These are phyloP conservation scores for Belgica antarctica DNA, from an alignment of 2,888 invertebrate genomes.

Conservation along the genomic window DNA sequence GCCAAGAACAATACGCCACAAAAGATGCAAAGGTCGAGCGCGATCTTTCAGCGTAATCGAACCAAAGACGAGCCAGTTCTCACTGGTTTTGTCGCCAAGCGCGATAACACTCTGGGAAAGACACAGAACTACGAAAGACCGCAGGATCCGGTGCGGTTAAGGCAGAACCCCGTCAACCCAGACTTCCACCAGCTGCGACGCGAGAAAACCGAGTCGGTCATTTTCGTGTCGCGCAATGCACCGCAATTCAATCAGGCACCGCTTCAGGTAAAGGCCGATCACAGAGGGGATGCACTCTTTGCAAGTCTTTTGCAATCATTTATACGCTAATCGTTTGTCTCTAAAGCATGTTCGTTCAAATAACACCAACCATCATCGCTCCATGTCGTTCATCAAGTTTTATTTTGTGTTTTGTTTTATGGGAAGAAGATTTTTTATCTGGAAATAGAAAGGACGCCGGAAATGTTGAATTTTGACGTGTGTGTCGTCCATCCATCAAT, in stretches of 20 bases:
- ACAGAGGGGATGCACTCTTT: neutral
- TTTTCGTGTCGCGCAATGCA: constrained; percentile 63
- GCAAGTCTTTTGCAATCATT: constrained; percentile 18
- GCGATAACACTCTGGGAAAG: constrained; percentile 44
- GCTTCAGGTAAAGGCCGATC: constrained; percentile 50
- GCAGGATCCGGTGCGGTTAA: constrained; percentile 49
- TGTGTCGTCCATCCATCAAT: constrained; percentile 11
- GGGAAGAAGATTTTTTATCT: neutral
- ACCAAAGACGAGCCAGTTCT: constrained; percentile 66
- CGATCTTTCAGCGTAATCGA: constrained; percentile 67
- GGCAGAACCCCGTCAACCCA: constrained; percentile 52
- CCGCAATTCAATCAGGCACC: constrained; percentile 54
- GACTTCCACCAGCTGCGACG: constrained; percentile 67
- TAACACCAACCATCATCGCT: neutral
- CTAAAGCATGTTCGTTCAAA: constrained; percentile 36
- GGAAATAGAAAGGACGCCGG: neutral
- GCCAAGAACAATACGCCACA: constrained; percentile 51
- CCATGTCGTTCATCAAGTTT: constrained; percentile 10
- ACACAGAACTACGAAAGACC: constrained; percentile 45
- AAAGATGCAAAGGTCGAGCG: constrained; percentile 64
- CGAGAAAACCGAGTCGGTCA: constrained; percentile 87
- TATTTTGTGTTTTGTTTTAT: neutral
- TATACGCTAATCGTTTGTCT: constrained; percentile 38
- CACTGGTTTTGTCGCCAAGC: constrained; percentile 62
- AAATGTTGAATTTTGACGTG: constrained; percentile 7